Evolutionary conservation across 2,888 invertebrate species (phyloP).

Genomic region (Sminthurides aquaticus): DNA sequence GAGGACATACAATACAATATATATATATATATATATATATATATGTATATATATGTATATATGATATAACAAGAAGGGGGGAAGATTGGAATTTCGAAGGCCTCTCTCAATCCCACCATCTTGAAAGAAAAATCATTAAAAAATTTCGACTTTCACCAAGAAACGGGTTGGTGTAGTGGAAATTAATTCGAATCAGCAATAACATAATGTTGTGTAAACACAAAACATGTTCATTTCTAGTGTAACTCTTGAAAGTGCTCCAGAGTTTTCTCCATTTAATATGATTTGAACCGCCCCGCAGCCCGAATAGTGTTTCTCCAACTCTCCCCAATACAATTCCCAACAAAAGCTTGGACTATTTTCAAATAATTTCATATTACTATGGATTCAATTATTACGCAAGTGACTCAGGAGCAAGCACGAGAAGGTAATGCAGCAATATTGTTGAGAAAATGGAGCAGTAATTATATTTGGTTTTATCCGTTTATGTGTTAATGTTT

Average conservation of each 20-base stretch:
- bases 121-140: slow-evolving; percentile 13
- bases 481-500: too few species aligned
- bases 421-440: background rate
- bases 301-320: too few species aligned
- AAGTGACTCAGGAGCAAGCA: slow-evolving; percentile 28
- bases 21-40: too few species aligned
- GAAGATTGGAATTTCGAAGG: slow-evolving; percentile 7
- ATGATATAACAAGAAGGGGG: too few species aligned
- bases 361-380: slow-evolving; percentile 14
- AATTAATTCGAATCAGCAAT: background rate
- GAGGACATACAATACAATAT: too few species aligned
- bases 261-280: background rate
- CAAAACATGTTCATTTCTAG: background rate
- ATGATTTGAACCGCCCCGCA: too few species aligned
- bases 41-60: too few species aligned
- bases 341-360: too few species aligned
- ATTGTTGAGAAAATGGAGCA: background rate
- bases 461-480: too few species aligned
- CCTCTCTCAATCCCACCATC: slow-evolving; percentile 19
- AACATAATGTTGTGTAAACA: background rate
- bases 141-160: slow-evolving; percentile 18
- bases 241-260: background rate
- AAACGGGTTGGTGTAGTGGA: slow-evolving; percentile 9
- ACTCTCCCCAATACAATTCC: too few species aligned
- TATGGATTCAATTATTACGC: slow-evolving; percentile 37